These are phyloP conservation scores for Heterocephalus glaber DNA, from an alignment of 2,113 vertebrate species.

Conservation along the genomic window DNA sequence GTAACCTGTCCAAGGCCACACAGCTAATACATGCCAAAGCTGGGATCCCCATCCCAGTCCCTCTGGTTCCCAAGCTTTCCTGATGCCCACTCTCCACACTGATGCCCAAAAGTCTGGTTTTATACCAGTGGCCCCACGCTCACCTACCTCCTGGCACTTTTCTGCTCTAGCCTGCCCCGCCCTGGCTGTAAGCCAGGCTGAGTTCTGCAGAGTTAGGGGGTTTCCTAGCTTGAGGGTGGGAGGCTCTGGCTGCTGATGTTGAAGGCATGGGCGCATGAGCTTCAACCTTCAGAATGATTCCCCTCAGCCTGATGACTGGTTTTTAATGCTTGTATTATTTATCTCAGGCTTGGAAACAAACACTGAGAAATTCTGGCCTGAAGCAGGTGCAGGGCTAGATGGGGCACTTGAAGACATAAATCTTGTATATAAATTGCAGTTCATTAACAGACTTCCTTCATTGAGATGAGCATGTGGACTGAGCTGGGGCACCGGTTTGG, in stretches of 20 bases:
- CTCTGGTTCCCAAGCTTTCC: not conserved
- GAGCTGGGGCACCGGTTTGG: constrained; percentile 31
- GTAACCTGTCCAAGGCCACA: not conserved
- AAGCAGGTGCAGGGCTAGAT: not conserved
- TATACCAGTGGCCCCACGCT: not conserved
- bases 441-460: constrained; percentile 38
- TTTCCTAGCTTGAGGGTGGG: not conserved
- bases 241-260: not conserved
- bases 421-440: constrained; percentile 31
- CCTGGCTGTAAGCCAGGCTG: not conserved
- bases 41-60: not conserved
- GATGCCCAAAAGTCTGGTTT: not conserved
- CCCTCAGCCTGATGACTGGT: constrained; percentile 1
- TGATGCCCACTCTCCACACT: not conserved
- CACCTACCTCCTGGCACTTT: not conserved
- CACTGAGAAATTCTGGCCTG: constrained; percentile 3
- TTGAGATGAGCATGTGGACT: constrained; percentile 1
- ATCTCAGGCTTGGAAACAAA: constrained; percentile 32
- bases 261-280: constrained; percentile 34
- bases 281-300: not conserved
- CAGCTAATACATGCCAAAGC: not conserved
- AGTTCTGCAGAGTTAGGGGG: not conserved
- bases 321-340: constrained; percentile 65
- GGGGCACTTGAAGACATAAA: constrained; percentile 12
- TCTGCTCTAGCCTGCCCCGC: not conserved